Evolutionary conservation across 2,888 invertebrate genomes (phyloP).

Genomic region (Ormyrus thymus): DNA sequence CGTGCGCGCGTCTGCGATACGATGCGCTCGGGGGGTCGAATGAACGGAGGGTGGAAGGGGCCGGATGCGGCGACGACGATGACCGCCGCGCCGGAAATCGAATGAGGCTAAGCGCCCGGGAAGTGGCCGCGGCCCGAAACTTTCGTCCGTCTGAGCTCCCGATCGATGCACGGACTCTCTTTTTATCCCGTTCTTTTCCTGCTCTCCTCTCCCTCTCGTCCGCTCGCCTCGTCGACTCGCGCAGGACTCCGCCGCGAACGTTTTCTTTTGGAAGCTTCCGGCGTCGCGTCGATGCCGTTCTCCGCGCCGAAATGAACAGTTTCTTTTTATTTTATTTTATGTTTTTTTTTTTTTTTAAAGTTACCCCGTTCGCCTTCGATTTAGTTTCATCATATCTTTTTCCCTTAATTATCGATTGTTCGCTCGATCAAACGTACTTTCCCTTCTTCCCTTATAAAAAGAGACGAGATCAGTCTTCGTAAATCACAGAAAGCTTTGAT

Average conservation of each 20-base stretch:
- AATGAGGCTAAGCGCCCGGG: not conserved
- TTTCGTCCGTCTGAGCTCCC: slow-evolving; percentile 9
- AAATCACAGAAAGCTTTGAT: slow-evolving; percentile 74
- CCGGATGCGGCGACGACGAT: slow-evolving; percentile 35
- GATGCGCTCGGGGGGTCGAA: not conserved
- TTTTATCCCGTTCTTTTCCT: slow-evolving; percentile 1
- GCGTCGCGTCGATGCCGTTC: slow-evolving; percentile 29
- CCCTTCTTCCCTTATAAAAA: slow-evolving; percentile 48
- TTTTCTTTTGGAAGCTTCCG: slow-evolving; percentile 18
- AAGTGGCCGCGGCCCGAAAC: not conserved
- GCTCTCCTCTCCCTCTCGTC: not conserved
- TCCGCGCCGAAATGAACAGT: slow-evolving; percentile 3
- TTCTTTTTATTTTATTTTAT: slow-evolving; percentile 6
- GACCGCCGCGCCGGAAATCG: not conserved
- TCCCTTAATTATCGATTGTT: slow-evolving; percentile 50
- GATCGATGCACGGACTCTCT: slow-evolving; percentile 51
- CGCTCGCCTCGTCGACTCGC: not conserved
- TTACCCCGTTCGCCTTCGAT: slow-evolving; percentile 14
- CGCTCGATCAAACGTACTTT: slow-evolving; percentile 49
- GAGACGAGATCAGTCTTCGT: slow-evolving; percentile 69
- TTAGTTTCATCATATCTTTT: slow-evolving; percentile 59
- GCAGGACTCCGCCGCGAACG: not conserved
- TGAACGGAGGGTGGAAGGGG: not conserved
- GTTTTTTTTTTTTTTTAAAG: slow-evolving; percentile 61
- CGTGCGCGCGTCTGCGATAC: not conserved